These are phyloP conservation scores for Prionailurus bengalensis DNA, from an alignment of 2,113 vertebrate genomes.

Conservation along the genomic window DNA sequence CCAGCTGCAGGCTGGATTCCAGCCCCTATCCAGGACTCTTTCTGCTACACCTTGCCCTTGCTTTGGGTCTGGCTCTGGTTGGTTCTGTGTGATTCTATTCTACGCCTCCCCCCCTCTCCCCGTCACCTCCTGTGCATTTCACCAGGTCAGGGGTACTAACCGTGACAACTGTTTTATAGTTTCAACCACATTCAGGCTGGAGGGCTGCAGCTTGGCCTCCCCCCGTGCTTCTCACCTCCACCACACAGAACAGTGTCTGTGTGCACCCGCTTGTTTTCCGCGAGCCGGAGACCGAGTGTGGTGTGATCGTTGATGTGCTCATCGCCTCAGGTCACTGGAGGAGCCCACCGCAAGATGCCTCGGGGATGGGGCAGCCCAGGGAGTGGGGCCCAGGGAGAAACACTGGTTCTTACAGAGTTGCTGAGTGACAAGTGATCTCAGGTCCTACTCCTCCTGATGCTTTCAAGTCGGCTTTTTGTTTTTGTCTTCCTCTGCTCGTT, in stretches of 20 bases:
- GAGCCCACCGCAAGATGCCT: neutral
- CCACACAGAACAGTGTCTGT: constrained; percentile 46
- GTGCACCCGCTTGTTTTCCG: constrained; percentile 24
- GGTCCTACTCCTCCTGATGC: neutral
- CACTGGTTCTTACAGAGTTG: neutral
- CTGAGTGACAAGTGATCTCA: neutral
- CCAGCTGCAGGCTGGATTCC: neutral
- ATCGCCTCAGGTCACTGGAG: neutral
- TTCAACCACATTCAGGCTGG: neutral
- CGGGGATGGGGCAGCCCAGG: neutral
- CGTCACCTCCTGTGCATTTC: neutral
- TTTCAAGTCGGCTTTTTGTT: neutral
- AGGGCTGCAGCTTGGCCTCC: neutral
- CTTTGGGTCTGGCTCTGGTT: neutral
- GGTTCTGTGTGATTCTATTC: neutral
- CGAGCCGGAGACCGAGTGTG: neutral
- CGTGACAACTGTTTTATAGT: neutral
- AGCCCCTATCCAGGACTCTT: neutral
- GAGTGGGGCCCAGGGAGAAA: neutral
- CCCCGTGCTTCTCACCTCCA: constrained; percentile 51
- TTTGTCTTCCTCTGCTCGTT: neutral
- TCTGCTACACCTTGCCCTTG: neutral
- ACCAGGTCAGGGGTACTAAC: neutral
- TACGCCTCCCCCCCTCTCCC: neutral
- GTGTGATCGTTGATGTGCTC: neutral